phyloP scores from a whole-genome alignment of 2,888 invertebrate species.

The Cryptocheilus praepositus region DNA sequence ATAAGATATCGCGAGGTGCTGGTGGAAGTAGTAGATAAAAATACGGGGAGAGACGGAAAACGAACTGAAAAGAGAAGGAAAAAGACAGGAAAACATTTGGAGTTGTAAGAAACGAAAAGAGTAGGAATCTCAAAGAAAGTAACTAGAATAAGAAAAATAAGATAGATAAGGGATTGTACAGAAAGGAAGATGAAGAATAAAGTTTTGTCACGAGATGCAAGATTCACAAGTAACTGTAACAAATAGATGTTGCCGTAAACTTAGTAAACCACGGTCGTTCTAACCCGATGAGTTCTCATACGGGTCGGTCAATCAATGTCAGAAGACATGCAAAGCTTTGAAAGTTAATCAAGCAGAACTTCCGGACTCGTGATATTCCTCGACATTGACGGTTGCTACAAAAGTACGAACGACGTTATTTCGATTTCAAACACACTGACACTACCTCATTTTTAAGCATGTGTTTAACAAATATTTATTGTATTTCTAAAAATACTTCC shows the following conservation, averaged over 20 bases:
- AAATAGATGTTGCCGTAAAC: too few relatives aligned
- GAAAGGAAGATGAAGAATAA: not conserved
- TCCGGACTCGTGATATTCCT: constrained; percentile 44
- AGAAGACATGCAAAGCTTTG: constrained; percentile 51
- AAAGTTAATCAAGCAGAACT: constrained; percentile 59
- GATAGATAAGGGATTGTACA: too few relatives aligned
- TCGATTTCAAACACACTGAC: not conserved
- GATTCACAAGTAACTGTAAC: too few relatives aligned
- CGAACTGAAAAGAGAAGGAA: too few relatives aligned
- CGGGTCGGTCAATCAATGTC: constrained; percentile 56
- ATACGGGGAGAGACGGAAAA: too few relatives aligned
- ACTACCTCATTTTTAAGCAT: too few relatives aligned
- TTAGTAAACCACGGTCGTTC: constrained; percentile 1
- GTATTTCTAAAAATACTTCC: too few relatives aligned
- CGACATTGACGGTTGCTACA: not conserved
- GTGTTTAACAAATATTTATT: too few relatives aligned
- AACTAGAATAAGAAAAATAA: too few relatives aligned
- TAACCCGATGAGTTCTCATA: constrained; percentile 22
- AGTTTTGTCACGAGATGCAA: too few relatives aligned
- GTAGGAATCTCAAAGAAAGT: not conserved
- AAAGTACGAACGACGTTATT: not conserved
- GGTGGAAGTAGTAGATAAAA: too few relatives aligned
- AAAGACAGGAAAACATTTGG: not conserved
- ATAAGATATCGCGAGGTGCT: too few relatives aligned
- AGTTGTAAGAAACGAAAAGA: not conserved